Percentiles rank a stretch among this genome's conserved stretches.
These are phyloP conservation scores for Romanogobio albipinnatus DNA, from an alignment of 2,113 vertebrate species.

Conservation along the genomic window DNA sequence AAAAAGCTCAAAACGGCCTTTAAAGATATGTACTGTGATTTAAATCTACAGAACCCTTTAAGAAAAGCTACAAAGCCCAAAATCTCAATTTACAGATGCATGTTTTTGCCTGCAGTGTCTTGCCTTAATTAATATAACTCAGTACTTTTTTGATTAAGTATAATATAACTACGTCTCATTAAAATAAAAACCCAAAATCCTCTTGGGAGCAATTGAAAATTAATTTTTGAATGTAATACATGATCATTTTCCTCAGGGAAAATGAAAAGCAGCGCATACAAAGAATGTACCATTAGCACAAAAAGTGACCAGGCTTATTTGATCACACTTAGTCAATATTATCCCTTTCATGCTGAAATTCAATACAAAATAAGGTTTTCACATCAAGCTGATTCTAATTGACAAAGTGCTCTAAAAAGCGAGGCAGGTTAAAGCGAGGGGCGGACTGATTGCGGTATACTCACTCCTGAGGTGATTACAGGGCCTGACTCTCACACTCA, in stretches of 20 bases:
- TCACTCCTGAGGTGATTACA: slow-evolving; percentile 54
- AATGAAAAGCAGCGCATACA: neutral
- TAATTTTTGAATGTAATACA: neutral
- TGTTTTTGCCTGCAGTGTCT: no score
- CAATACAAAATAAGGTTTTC: slow-evolving; percentile 33
- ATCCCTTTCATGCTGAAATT: slow-evolving; percentile 24
- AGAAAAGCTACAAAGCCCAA: no score
- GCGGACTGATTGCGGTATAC: slow-evolving; percentile 26
- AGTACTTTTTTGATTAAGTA: no score
- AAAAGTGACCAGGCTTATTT: slow-evolving; percentile 20
- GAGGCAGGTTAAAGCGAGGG: slow-evolving; percentile 50
- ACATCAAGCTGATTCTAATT: slow-evolving; percentile 54
- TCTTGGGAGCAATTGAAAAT: neutral
- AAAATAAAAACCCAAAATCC: neutral
- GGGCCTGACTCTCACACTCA: slow-evolving; percentile 38
- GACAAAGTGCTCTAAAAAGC: slow-evolving; percentile 39
- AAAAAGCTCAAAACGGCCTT: no score
- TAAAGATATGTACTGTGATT: no score
- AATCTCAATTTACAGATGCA: no score
- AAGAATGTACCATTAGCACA: slow-evolving; percentile 9
- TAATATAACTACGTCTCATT: no score
- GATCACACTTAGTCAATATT: slow-evolving; percentile 7
- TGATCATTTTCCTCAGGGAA: neutral
- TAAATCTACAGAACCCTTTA: no score
- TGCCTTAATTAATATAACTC: no score